Percentiles rank a stretch among this genome's conserved stretches.
Conservation (phyloP, 1,140 invertebrate genomes). For the Trichogramma pretiosum region DNA sequence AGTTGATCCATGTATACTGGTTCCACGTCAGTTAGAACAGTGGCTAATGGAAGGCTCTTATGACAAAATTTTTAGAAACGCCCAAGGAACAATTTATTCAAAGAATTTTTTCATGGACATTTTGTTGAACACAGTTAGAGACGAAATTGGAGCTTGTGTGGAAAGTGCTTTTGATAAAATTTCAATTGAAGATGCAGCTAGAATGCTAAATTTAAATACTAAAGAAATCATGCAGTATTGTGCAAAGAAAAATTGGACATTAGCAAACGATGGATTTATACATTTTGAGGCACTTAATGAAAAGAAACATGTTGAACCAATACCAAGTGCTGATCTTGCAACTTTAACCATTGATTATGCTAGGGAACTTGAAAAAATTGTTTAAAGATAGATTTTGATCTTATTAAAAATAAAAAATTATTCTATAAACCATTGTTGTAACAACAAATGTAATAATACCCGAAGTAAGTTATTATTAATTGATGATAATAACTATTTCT, state of each 20-base stretch:
- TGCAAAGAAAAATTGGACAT: slow-evolving; percentile 69
- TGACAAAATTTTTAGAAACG: slow-evolving; percentile 90
- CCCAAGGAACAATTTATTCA: slow-evolving; percentile 87
- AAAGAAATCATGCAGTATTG: slow-evolving; percentile 73
- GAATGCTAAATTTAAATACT: slow-evolving; percentile 80
- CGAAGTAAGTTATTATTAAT: no score
- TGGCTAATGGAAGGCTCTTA: slow-evolving; percentile 99
- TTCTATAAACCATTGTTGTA: no score
- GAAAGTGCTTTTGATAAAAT: slow-evolving; percentile 94
- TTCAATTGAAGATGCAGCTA: slow-evolving; percentile 74
- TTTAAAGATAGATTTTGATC: slow-evolving; percentile 51
- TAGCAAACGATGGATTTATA: slow-evolving; percentile 71
- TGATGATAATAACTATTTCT: no score
- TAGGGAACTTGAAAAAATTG: slow-evolving; percentile 97
- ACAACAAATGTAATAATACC: no score
- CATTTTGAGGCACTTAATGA: slow-evolving; percentile 64
- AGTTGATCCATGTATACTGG: slow-evolving; percentile 87
- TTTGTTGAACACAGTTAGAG: slow-evolving; percentile 86
- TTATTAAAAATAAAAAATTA: neutral
- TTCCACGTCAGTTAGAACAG: slow-evolving; percentile 93
- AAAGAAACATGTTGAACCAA: slow-evolving; percentile 68
- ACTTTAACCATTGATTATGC: slow-evolving; percentile 95
- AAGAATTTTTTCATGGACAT: slow-evolving; percentile 98
- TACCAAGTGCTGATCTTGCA: slow-evolving; percentile 84
- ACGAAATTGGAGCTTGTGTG: slow-evolving; percentile 93